Base-by-base conservation (phyloP, 2,113 vertebrate species). In the Catagonus wagneri region DNA sequence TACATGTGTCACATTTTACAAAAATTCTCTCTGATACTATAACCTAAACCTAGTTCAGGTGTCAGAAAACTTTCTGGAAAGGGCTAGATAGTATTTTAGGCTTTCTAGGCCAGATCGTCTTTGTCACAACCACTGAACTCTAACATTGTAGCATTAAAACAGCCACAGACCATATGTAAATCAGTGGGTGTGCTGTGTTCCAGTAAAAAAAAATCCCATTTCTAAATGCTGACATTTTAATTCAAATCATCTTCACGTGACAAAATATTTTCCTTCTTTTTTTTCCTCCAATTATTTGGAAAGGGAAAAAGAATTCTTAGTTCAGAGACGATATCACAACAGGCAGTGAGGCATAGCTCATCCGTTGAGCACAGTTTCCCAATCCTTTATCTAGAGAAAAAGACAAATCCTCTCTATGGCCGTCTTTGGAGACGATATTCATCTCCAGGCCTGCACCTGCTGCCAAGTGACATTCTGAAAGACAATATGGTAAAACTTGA, bases 401-500 rank as follows among this genome's bases (percentile, higher is more conserved):
- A 68, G 32, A 90, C 19, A 66, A 63, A 72, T 75, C 29, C 3
- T 34, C 7, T 54, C 15, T 19, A 6, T 29, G n/a, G 68, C 32
- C 76, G 50, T n/a, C 32, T 17, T 65, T 50, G 74, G 93, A 91
- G 60, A 58, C 50, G 74, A 87, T 34, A 88, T 20, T 32, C 44
- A 56, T 79, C 75, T 83, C 80, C 25, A 87, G 56, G 50, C 80
- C 54, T 79, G 50, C 52, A 76, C 54, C 91, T 78, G 52, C 80
- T 93, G 89, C 93, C 58, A 85, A 72, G 68, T 93, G 94, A 84
- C 93, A 92, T 32, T 79, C 94, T 93, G 86, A 91, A 80, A 96
- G 95, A 95, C 94, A 96, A 83, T 79, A 96, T 76, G 91, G 89
- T 58, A 90, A 75, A 96, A 96, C 69, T 86, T 60, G 79, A 97